Percentiles rank a stretch among this genome's conserved stretches.
These are phyloP conservation scores for Limnephilus lunatus DNA, from an alignment of 2,888 invertebrate species.

Conservation along the genomic window DNA sequence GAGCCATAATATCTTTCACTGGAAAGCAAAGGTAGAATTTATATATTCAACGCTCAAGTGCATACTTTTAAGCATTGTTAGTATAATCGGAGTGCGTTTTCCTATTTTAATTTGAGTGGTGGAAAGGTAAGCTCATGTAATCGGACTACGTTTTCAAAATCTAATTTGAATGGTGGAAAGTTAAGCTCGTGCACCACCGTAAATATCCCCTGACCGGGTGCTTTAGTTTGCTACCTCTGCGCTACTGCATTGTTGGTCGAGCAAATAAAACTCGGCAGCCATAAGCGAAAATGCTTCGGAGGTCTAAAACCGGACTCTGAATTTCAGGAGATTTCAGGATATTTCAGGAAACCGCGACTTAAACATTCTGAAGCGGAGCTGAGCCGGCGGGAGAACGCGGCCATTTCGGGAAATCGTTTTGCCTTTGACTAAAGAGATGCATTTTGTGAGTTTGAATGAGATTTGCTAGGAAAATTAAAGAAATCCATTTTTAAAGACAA, in stretches of 20 bases:
- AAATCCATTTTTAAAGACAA: background rate
- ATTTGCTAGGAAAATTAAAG: slow-evolving; percentile 25
- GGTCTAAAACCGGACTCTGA: slow-evolving; percentile 33
- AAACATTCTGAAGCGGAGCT: background rate
- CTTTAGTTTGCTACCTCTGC: background rate
- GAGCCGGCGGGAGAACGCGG: slow-evolving; percentile 22
- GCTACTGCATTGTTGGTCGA: slow-evolving; percentile 28
- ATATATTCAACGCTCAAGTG: too few relatives aligned
- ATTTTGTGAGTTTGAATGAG: slow-evolving; percentile 3
- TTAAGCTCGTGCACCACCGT: background rate
- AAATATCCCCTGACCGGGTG: background rate
- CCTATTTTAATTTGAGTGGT: too few relatives aligned
- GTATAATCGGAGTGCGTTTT: too few relatives aligned
- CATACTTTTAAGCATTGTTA: too few relatives aligned
- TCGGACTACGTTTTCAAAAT: background rate
- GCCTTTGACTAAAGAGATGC: slow-evolving; percentile 25
- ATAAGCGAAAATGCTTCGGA: slow-evolving; percentile 38
- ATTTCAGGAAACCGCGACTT: slow-evolving; percentile 38
- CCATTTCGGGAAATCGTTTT: slow-evolving; percentile 15
- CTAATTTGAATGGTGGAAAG: background rate
- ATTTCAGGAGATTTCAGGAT: slow-evolving; percentile 21
- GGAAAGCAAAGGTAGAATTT: too few relatives aligned
- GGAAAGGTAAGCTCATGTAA: background rate
- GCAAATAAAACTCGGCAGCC: slow-evolving; percentile 32
- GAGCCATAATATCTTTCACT: too few relatives aligned